Evolutionary conservation across 2,888 invertebrate species (phyloP), one percentile per base, ranked within the genome.

Genomic region (Tinea trinotella): DNA sequence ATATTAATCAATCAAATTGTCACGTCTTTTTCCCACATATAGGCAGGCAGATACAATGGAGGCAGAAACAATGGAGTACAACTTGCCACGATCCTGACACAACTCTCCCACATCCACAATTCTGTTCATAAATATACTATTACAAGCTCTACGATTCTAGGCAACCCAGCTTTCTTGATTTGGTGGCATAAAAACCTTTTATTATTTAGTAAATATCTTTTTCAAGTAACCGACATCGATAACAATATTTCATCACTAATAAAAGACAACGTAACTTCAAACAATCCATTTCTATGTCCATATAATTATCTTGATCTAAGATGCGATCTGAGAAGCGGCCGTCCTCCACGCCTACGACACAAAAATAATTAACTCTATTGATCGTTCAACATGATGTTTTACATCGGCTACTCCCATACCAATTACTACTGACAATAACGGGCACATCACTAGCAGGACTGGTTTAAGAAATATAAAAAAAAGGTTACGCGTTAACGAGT

Each of bases 381-480:
- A 70, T 71, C 80, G 72, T 74, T 75, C 72, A 81, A 83, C 81
- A 81, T 71, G 71, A 74, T 82, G 84, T 84, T 74, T 73, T 74
- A 83, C 82, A 82, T 72, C 76, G 68, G 75, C 81, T 82, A 81
- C 83, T 82, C 81, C 78, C 78, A 76, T 75, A 81, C 76, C 81
- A 78, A 81, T 84, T 83, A 81, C 83, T 80, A 79, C 81, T 72
- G 77, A 74, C 76, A 76, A 80, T 81, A 81, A 77, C 77, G 67
- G 69, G 66, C 64, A 64, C 75, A 71, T 62, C 80, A 75, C 80
- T 80, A 75, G 72, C 61, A 58, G 58, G 67, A 73, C 72, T 61
- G 71, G 74, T 62, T 64, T 57, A 56, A 74, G 3, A 72, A 71
- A 70, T 69, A 65, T 59, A 66, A 20, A 9, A 64, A 63, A 58